phyloP scores from a whole-genome alignment of 2,797 vertebrate species.

The Gymnodraco acuticeps region DNA sequence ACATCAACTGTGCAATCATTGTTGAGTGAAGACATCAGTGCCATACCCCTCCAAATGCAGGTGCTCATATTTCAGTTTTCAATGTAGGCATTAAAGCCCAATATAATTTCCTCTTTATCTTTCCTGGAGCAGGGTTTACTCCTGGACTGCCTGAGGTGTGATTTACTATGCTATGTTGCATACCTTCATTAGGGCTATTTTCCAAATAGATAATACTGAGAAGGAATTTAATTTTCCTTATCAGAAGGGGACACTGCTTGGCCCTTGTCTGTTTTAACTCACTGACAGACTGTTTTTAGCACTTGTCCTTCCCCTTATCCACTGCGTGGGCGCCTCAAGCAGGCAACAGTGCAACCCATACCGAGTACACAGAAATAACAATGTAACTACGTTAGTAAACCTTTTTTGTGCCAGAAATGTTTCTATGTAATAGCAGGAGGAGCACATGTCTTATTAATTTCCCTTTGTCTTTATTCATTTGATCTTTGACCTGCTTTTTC shows the following conservation, averaged over 20 bases:
- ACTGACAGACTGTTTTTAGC: constrained; percentile 74
- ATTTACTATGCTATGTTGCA: constrained; percentile 53
- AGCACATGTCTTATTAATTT: background rate
- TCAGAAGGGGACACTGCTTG: constrained; percentile 53
- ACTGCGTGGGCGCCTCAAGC: constrained; percentile 22
- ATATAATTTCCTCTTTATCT: background rate
- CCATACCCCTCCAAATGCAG: constrained; percentile 2
- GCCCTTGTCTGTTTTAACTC: constrained; percentile 65
- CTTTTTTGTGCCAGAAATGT: background rate
- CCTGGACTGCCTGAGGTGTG: constrained; percentile 44
- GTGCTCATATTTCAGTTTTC: constrained; percentile 9
- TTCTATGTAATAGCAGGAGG: background rate
- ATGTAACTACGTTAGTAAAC: background rate
- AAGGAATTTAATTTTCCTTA: constrained; percentile 79
- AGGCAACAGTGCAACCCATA: constrained; percentile 10
- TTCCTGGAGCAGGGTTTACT: background rate
- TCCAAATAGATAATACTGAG: constrained; percentile 65
- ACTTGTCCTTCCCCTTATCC: constrained; percentile 54
- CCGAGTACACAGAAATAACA: background rate
- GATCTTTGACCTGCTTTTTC: background rate
- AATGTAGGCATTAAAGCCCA: background rate
- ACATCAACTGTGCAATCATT: constrained; percentile 5
- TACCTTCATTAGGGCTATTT: constrained; percentile 65
- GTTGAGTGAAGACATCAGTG: background rate
- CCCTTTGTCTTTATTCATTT: background rate